Evolutionary conservation across 2,888 invertebrate species (phyloP).

Genomic region (Chymomyza procnemis): DNA sequence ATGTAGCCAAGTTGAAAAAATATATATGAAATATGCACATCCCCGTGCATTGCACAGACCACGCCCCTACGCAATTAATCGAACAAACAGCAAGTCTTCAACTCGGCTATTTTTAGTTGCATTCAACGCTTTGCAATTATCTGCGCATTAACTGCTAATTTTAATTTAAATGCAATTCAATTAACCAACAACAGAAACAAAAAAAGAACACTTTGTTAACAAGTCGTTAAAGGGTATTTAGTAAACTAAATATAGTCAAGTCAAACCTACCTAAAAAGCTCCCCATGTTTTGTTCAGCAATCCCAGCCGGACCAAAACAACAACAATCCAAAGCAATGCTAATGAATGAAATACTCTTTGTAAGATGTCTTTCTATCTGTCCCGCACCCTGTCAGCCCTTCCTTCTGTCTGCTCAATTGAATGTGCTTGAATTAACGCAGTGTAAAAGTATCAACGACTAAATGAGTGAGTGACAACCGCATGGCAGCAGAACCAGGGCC

Average conservation of each 20-base stretch:
- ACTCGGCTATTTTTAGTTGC: not conserved
- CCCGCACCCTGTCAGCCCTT: no score
- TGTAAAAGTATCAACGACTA: slow-evolving; percentile 50
- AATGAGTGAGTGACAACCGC: slow-evolving; percentile 65
- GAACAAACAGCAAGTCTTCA: not conserved
- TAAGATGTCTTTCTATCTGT: no score
- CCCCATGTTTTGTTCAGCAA: not conserved
- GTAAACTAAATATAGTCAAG: slow-evolving; percentile 40
- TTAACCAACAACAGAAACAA: no score
- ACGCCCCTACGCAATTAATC: slow-evolving; percentile 4
- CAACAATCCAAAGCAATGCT: slow-evolving; percentile 26
- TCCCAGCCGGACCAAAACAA: slow-evolving; percentile 1
- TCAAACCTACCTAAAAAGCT: slow-evolving; percentile 7
- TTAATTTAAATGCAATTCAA: slow-evolving; percentile 44
- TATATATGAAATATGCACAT: no score
- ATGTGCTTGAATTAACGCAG: slow-evolving; percentile 42
- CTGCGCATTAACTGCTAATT: slow-evolving; percentile 11
- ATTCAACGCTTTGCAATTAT: not conserved
- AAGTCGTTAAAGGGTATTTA: slow-evolving; percentile 12
- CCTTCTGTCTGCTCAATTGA: slow-evolving; percentile 53
- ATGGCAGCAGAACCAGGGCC: slow-evolving; percentile 44
- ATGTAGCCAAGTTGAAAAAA: no score
- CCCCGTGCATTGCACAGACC: slow-evolving; percentile 1
- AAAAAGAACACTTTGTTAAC: slow-evolving; percentile 49
- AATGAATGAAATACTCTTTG: slow-evolving; percentile 66